Evolutionary conservation across 2,888 invertebrate genomes (phyloP).

Genomic region (Tiliacea aurago): DNA sequence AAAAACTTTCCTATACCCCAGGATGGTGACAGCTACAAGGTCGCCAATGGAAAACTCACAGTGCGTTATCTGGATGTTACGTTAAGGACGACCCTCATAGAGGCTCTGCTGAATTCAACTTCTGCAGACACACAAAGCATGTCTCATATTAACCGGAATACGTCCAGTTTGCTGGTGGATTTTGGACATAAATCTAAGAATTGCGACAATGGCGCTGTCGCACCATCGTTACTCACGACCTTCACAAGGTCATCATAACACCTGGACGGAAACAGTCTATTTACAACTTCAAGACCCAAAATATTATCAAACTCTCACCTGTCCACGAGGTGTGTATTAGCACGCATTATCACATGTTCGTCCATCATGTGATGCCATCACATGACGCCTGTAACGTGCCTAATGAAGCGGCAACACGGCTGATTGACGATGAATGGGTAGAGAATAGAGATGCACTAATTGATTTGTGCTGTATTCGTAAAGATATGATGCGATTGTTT

Average conservation of each 20-base stretch:
- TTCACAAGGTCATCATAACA: neutral
- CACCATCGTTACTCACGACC: neutral
- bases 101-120: neutral
- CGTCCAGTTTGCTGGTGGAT: neutral
- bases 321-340: conserved; percentile 31
- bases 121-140: neutral
- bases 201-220: neutral
- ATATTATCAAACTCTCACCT: conserved; percentile 35
- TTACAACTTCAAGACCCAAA: conserved; percentile 16
- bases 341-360: conserved; percentile 26
- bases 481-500: neutral
- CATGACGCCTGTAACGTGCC: conserved; percentile 25
- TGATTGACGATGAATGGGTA: conserved; percentile 18
- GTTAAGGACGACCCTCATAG: too few species aligned
- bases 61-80: too few species aligned
- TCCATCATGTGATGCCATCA: conserved; percentile 50
- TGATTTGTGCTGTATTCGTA: conserved; percentile 3
- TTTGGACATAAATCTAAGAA: neutral
- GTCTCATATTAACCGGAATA: conserved; percentile 1
- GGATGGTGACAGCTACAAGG: too few species aligned
- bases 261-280: neutral
- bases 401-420: conserved; percentile 28
- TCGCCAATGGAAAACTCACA: too few species aligned
- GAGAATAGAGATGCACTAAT: conserved; percentile 50
- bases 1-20: too few species aligned